Conservation (phyloP, 2,888 invertebrate species). For the Dorcus hopei region DNA sequence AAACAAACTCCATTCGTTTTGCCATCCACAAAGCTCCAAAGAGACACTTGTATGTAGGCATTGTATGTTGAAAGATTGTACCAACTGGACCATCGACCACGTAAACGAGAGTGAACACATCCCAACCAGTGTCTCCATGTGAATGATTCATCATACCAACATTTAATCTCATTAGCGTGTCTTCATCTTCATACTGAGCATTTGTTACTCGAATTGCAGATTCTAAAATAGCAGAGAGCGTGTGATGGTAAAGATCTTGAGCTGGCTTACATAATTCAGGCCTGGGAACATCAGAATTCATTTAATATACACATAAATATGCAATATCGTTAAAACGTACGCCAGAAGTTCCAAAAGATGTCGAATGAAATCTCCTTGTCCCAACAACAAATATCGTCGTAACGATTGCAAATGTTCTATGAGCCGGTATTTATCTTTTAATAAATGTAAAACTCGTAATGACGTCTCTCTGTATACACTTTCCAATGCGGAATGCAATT, state of each 20-base stretch:
- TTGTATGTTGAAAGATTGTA: slow-evolving; percentile 72
- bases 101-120: slow-evolving; percentile 84
- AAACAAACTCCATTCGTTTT: slow-evolving; percentile 82
- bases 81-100: slow-evolving; percentile 86
- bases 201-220: slow-evolving; percentile 87
- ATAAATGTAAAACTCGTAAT: slow-evolving; percentile 77
- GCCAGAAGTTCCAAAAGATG: slow-evolving; percentile 88
- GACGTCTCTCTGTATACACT: slow-evolving; percentile 85
- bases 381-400: slow-evolving; percentile 84
- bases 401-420: slow-evolving; percentile 89
- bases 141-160: slow-evolving; percentile 55
- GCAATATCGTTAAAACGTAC: slow-evolving; percentile 54
- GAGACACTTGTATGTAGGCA: slow-evolving; percentile 76
- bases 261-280: slow-evolving; percentile 87
- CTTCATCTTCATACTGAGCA: slow-evolving; percentile 89
- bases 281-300: slow-evolving; percentile 49
- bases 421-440: slow-evolving; percentile 83
- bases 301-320: background rate
- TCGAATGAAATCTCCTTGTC: slow-evolving; percentile 95
- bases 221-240: slow-evolving; percentile 80
- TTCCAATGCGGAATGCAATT: slow-evolving; percentile 78
- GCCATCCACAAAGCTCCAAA: slow-evolving; percentile 88
- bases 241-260: slow-evolving; percentile 81
- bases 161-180: slow-evolving; percentile 84
- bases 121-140: slow-evolving; percentile 81